Evolutionary conservation across 2,888 invertebrate species (phyloP).

Genomic region (Drosophila borborema): DNA sequence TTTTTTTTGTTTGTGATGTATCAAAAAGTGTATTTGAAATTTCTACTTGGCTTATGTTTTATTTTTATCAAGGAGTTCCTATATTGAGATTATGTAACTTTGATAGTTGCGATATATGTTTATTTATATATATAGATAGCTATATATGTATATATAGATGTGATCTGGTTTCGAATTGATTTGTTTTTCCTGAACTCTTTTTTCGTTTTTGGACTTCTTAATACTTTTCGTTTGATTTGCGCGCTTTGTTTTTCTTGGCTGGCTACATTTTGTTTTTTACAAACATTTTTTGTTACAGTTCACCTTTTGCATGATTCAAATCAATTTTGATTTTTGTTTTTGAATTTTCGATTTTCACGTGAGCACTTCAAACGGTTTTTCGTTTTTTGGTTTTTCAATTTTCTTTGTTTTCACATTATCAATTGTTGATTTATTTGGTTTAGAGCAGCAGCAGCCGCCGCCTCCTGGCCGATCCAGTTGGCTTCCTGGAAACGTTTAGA

Average conservation of each 20-base stretch:
- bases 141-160: constrained; percentile 17
- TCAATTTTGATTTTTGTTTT: constrained; percentile 6
- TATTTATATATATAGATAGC: constrained; percentile 10
- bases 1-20: constrained; percentile 29
- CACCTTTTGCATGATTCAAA: constrained; percentile 42
- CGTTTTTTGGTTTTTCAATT: neutral
- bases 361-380: constrained; percentile 65
- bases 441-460: constrained; percentile 38
- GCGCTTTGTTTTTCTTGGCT: constrained; percentile 52
- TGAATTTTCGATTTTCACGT: constrained; percentile 62
- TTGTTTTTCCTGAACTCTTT: constrained; percentile 47
- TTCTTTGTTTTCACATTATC: constrained; percentile 42
- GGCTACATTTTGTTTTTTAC: constrained; percentile 44
- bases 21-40: constrained; percentile 45
- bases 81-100: constrained; percentile 50
- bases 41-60: constrained; percentile 29
- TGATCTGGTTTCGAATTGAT: constrained; percentile 26
- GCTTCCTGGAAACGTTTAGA: constrained; percentile 69
- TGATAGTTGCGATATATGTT: constrained; percentile 37
- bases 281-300: constrained; percentile 52
- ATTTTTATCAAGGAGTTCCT: constrained; percentile 13
- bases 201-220: constrained; percentile 54
- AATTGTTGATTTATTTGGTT: constrained; percentile 58
- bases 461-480: constrained; percentile 61
- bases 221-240: constrained; percentile 63